Conservation (phyloP, 2,797 vertebrate genomes). For the Bradypodion pumilum region DNA sequence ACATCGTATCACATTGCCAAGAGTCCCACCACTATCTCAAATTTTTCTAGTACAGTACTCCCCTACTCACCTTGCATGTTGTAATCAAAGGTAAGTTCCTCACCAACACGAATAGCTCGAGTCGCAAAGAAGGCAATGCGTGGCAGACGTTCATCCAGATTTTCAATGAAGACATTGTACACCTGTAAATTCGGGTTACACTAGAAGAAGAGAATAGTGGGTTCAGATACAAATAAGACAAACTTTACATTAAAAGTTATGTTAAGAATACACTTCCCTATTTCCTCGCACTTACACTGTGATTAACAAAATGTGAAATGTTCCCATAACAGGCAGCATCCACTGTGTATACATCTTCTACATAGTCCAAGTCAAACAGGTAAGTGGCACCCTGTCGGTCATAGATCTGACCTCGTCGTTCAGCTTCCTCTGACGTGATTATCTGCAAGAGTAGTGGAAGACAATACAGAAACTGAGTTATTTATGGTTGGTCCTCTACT, state of each 20-base stretch:
- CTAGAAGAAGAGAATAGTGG: constrained; percentile 70
- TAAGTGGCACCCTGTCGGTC: constrained; percentile 85
- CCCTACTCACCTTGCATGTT: constrained; percentile 86
- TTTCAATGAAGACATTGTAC: constrained; percentile 93
- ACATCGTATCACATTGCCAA: background rate
- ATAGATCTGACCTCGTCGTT: constrained; percentile 82
- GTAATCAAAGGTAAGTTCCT: constrained; percentile 95
- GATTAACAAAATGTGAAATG: constrained; percentile 91
- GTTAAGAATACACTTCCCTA: background rate
- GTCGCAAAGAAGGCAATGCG: constrained; percentile 91
- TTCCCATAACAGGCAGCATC: constrained; percentile 86
- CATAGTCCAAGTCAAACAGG: constrained; percentile 84
- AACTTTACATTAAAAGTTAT: background rate
- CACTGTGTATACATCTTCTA: constrained; percentile 89
- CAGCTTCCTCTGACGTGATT: constrained; percentile 85
- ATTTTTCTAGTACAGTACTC: background rate
- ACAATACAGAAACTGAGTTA: background rate
- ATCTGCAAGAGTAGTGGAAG: constrained; percentile 74
- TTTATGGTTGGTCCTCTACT: background rate
- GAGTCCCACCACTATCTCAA: no score
- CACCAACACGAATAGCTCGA: constrained; percentile 83
- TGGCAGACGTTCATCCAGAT: constrained; percentile 89
- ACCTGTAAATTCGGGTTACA: constrained; percentile 93
- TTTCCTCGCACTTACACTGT: constrained; percentile 79
- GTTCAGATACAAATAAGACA: constrained; percentile 8